Evolutionary conservation across 1,140 invertebrate species (phyloP).

Genomic region (Babylonia areolata): DNA sequence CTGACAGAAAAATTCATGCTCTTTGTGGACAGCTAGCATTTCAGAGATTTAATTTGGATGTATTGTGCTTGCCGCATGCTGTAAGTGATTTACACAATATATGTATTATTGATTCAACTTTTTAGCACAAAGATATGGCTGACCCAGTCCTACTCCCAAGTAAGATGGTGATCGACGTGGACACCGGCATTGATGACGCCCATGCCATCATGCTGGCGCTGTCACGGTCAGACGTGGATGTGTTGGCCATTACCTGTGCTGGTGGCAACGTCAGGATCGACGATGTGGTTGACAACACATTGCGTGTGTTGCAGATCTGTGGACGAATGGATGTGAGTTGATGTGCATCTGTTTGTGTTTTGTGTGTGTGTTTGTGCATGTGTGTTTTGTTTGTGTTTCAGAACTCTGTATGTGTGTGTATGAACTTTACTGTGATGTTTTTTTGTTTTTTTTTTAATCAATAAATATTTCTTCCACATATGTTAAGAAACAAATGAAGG

Average conservation of each 20-base stretch:
- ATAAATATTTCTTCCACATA: too few relatives aligned
- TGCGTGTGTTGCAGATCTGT: conserved; percentile 61
- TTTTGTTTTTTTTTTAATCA: too few relatives aligned
- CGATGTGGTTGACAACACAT: conserved; percentile 58
- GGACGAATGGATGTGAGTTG: conserved; percentile 62
- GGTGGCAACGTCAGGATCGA: conserved; percentile 62
- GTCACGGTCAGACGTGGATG: conserved; percentile 55
- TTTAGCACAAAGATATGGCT: background rate
- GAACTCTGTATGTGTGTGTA: too few relatives aligned
- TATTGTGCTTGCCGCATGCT: too few relatives aligned
- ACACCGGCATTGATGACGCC: conserved; percentile 72
- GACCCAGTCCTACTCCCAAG: too few relatives aligned
- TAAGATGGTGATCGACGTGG: conserved; percentile 70
- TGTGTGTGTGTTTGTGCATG: background rate
- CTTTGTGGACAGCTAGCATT: too few relatives aligned
- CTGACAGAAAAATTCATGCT: too few relatives aligned
- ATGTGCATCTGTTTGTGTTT: background rate
- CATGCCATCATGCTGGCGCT: conserved; percentile 70
- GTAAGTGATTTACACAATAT: too few relatives aligned
- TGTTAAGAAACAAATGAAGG: too few relatives aligned
- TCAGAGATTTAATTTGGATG: too few relatives aligned
- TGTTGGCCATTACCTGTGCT: conserved; percentile 68
- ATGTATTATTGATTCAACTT: too few relatives aligned
- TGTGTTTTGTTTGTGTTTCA: background rate
- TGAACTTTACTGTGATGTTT: too few relatives aligned